phyloP scores from a whole-genome alignment of 2,113 vertebrate species.

The Podilymbus podiceps region DNA sequence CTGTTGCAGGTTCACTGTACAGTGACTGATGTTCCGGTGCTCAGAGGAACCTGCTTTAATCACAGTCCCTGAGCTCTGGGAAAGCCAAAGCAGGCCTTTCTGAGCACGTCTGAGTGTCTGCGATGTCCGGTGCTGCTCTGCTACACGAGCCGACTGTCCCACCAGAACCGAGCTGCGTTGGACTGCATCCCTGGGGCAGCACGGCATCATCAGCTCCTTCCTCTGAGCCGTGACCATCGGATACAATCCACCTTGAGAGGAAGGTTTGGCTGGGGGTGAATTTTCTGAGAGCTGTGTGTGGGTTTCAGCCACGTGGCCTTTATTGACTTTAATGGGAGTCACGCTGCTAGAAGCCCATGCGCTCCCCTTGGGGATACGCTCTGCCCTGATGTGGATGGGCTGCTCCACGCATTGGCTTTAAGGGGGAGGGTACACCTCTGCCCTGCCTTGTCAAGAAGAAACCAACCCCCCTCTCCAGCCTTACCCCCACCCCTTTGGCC shows the following conservation, averaged over 20 bases:
- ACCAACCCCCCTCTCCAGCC: not conserved
- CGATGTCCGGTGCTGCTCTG: not conserved
- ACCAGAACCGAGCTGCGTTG: not conserved
- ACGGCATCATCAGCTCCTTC: not conserved
- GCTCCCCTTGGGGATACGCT: not conserved
- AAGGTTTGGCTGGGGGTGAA: constrained; percentile 24
- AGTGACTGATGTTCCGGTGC: not conserved
- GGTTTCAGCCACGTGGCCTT: constrained; percentile 58
- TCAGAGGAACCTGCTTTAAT: not conserved
- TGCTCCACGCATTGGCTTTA: not conserved
- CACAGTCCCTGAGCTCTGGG: not conserved
- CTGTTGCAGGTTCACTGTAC: not conserved
- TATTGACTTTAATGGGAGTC: constrained; percentile 27
- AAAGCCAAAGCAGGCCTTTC: not conserved
- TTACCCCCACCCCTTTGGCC: not conserved
- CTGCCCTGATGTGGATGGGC: not conserved
- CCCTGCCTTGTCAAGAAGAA: constrained; percentile 3
- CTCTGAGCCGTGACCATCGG: constrained; percentile 47
- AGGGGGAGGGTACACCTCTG: not conserved
- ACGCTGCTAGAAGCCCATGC: not conserved
- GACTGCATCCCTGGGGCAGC: not conserved
- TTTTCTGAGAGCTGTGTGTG: constrained; percentile 25
- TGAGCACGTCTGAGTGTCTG: not conserved
- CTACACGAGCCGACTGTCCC: not conserved
- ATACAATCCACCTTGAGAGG: constrained; percentile 21